These are phyloP conservation scores for Ochropacha duplaris DNA, from an alignment of 2,888 invertebrate genomes.

Conservation along the genomic window DNA sequence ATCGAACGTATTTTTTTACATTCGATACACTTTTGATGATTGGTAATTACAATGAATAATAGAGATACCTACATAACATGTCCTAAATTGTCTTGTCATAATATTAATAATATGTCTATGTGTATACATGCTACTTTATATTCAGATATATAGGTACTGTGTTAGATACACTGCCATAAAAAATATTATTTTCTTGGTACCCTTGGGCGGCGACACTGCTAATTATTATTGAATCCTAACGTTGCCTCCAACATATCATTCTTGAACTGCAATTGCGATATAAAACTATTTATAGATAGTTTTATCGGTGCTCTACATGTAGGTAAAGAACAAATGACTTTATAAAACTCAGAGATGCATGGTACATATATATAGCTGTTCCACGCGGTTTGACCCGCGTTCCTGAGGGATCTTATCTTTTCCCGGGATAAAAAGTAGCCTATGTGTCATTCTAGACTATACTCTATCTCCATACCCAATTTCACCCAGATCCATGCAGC, in stretches of 20 bases:
- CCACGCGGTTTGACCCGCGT: no score
- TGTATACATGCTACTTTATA: not conserved
- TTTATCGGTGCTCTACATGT: not conserved
- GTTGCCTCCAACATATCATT: not conserved
- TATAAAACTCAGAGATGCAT: not conserved
- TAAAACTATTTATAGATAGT: not conserved
- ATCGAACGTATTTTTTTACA: not conserved
- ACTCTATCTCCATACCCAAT: no score
- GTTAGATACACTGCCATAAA: constrained; percentile 21
- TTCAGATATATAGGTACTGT: not conserved
- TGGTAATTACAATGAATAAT: not conserved
- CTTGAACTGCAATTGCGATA: not conserved
- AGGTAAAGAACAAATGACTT: not conserved
- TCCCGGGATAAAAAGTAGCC: no score
- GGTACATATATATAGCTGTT: no score
- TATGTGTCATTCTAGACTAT: no score
- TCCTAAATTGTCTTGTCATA: not conserved
- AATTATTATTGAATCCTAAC: constrained; percentile 12
- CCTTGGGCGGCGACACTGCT: constrained; percentile 25
- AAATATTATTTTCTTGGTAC: constrained; percentile 16
- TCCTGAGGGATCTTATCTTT: no score
- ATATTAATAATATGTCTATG: no score
- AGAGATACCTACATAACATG: not conserved
- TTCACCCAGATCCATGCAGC: no score
- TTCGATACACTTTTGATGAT: not conserved